Base-by-base conservation (phyloP, 2,797 vertebrate genomes). In the Pelodytes ibericus region DNA sequence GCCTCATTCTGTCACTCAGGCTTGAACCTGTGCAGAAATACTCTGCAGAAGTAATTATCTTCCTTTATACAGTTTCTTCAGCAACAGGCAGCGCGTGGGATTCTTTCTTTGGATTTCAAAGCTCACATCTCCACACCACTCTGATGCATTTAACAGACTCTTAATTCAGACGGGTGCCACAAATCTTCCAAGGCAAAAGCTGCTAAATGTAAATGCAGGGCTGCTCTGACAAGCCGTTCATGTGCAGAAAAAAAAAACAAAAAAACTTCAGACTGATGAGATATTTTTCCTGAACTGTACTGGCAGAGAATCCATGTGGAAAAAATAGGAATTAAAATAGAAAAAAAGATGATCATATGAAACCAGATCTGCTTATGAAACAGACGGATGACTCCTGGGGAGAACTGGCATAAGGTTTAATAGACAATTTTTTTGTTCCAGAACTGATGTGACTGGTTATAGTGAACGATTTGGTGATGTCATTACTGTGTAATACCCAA, bases 1-100 rank as follows among this genome's bases (percentile, higher is more conserved):
- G 67, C 74, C 67, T 77, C 67, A 77, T 71, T 77, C 74, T 77
- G 74, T 77, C 74, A 71, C n/a, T 77, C 67, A 77, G 74, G 67
- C 74, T 77, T 71, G 67, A 61, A 57, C 58, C 49, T 41, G 74
- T 39, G 47, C 36, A 56, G 47, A 64, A 25, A 64, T 36, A 57
- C 47, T 71, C 69, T 64, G 60, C 67, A 64, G 74, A 60, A 75
- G 67, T 77, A 33, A 64, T 71, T 64, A 51, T 65, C 29, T 71
- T 39, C 20, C 51, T 71, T 71, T 41, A 71, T 64, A 63, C 49
- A 6, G 49, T 59, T 71, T 61, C 74, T 15, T 64, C 67, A 25
- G 67, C 67, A 77, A 44, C 26, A 70, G 73, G 41, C 74, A 57
- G 26, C 30, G 33, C 57, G 60, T 77, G 36, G 39, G 18, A 27